phyloP scores from a whole-genome alignment of 1,140 invertebrate species.

The Philotrypesis tridentata region DNA sequence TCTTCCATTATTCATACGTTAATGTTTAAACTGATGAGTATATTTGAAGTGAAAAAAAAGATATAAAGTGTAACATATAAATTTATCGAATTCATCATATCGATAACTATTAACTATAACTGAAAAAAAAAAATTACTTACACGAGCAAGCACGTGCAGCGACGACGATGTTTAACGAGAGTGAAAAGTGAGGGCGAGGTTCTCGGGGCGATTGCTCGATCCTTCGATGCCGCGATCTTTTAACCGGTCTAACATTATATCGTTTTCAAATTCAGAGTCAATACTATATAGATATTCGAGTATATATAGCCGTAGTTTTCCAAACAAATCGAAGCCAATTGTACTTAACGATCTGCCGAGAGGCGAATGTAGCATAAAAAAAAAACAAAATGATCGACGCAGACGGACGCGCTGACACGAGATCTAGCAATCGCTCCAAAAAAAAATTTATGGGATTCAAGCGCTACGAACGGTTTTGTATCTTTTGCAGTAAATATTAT shows the following conservation, averaged over 20 bases:
- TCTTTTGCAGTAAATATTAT: constrained; percentile 58
- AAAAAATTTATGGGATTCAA: constrained; percentile 26
- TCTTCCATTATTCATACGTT: constrained; percentile 72
- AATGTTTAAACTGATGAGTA: constrained; percentile 67
- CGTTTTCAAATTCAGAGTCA: not conserved
- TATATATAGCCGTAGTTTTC: too few relatives aligned
- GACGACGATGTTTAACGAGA: not conserved
- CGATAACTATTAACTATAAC: constrained; percentile 60
- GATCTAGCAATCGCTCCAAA: constrained; percentile 19
- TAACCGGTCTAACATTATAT: not conserved
- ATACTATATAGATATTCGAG: not conserved
- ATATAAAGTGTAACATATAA: constrained; percentile 59
- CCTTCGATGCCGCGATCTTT: not conserved
- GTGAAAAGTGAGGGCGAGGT: not conserved
- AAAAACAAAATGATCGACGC: too few relatives aligned
- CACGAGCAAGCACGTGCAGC: constrained; percentile 29
- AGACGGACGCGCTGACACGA: too few relatives aligned
- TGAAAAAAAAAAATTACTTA: constrained; percentile 53
- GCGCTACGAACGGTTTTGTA: constrained; percentile 58
- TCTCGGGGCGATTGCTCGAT: constrained; percentile 24
- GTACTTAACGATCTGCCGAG: not conserved
- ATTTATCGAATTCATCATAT: constrained; percentile 62
- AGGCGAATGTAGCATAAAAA: not conserved
- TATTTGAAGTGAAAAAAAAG: constrained; percentile 56
- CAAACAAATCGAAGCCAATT: not conserved